Percentiles rank a stretch among this genome's conserved stretches.
Evolutionary conservation across 2,888 invertebrate genomes (phyloP).

Genomic region (Lepeophtheirus nordmannii): DNA sequence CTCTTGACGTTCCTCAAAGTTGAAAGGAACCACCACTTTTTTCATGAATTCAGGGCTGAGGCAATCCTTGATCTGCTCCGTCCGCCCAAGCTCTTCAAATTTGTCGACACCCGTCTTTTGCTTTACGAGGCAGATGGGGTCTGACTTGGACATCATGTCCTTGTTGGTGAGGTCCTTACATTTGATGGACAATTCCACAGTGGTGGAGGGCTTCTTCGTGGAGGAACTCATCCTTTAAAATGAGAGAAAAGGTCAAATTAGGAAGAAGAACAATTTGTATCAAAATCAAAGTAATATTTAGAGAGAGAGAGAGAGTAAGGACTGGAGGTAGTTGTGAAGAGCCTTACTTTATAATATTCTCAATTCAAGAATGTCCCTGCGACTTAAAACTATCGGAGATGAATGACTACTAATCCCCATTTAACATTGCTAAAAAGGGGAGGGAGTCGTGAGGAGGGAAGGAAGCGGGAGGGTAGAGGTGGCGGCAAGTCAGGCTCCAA

Average conservation of each 20-base stretch:
- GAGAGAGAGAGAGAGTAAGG: no score
- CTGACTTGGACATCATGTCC: constrained; percentile 9
- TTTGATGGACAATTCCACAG: neutral
- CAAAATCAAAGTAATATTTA: no score
- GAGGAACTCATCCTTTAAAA: constrained; percentile 4
- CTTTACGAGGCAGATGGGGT: constrained; percentile 32
- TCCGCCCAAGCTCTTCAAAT: constrained; percentile 39
- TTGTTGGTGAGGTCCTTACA: constrained; percentile 15
- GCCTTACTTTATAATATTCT: neutral
- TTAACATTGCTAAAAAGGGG: neutral
- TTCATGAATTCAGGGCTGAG: constrained; percentile 41
- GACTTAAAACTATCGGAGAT: neutral
- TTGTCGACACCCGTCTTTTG: constrained; percentile 37
- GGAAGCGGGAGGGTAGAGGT: neutral
- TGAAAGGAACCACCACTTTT: constrained; percentile 41
- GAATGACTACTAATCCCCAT: neutral
- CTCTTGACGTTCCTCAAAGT: constrained; percentile 44
- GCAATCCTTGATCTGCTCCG: constrained; percentile 38
- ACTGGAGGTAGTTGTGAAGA: neutral
- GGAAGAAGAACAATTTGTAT: neutral
- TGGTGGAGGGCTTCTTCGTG: neutral
- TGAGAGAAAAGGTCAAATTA: neutral
- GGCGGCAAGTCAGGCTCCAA: neutral
- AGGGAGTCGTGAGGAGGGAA: constrained; percentile 4
- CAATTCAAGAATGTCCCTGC: no score